These are phyloP conservation scores for Strongylocentrotus purpuratus DNA, from an alignment of 35 echinoderm and acorn worm genomes.

Conservation along the genomic window DNA sequence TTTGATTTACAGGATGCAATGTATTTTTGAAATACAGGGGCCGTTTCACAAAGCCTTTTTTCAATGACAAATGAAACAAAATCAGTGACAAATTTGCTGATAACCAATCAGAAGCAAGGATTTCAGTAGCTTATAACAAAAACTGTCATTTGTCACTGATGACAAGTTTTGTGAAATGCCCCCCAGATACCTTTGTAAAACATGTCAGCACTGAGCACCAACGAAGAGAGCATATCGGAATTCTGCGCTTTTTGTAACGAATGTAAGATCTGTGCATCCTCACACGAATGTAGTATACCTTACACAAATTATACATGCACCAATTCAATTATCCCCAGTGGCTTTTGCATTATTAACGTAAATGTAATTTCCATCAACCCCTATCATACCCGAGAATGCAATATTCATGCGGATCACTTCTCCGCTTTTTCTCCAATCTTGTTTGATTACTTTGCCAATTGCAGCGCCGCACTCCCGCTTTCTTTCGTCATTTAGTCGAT, in stretches of 20 bases:
- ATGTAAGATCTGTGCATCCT: background rate
- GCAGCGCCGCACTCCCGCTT: background rate
- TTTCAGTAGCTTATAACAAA: too few relatives aligned
- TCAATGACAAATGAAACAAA: too few relatives aligned
- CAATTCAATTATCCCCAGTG: constrained; percentile 5
- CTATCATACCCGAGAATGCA: background rate
- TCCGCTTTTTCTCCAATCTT: background rate
- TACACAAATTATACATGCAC: background rate
- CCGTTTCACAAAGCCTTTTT: too few relatives aligned
- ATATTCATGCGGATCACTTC: background rate
- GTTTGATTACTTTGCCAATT: background rate
- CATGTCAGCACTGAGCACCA: too few relatives aligned
- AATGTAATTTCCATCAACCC: background rate
- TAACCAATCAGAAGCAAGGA: too few relatives aligned
- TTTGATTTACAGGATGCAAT: too few relatives aligned
- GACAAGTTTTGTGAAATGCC: too few relatives aligned
- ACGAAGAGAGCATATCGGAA: background rate
- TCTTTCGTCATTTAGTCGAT: background rate
- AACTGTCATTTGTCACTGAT: too few relatives aligned
- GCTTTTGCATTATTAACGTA: background rate
- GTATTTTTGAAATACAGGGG: too few relatives aligned
- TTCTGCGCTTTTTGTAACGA: background rate
- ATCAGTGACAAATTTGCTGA: too few relatives aligned
- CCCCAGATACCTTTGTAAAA: too few relatives aligned
- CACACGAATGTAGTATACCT: background rate